Base-by-base conservation (phyloP, 2,113 vertebrate genomes). In the Callorhinus ursinus region DNA sequence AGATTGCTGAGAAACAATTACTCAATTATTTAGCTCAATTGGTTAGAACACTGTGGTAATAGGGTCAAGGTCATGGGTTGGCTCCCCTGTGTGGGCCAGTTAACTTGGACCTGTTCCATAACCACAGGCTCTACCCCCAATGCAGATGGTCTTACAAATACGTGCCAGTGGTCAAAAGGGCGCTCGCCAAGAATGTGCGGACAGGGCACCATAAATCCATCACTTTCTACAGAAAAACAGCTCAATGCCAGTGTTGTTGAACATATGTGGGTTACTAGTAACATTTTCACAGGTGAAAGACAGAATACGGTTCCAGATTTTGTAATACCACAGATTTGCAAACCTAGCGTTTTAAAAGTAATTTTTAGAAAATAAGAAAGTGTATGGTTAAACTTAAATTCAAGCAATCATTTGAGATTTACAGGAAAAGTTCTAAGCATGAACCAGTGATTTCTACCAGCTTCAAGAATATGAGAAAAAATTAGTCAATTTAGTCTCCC, bases 11-110 rank as follows among this genome's bases (percentile, higher is more conserved):
- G 88, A 96, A 98, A 98, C 88, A 98, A 98, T 97, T 77, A 93
- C 95, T 97, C 79, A 95, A 93, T 96, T 98, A 97, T 97, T 97
- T 83, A 97, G 94, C 90, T 96, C 88, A 94, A 88, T 80, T 96
- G 96, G 92, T 93, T 90, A 97, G 96, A 97, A 90, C 84, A 90
- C 69, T 92, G 87, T 90, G 96, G 96, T 97, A 97, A 98, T 95
- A 72, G 93, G 94, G 97, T 97, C 96, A 96, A 97, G 97, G 97
- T 96, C 96, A 97, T 82, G 93, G 96, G 96, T 97, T 97, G 96
- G 65, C 84, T 97, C 96, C 96, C 92, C 26, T 63, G 96, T 94
- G 96, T 93, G 95, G 87, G 86, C 90, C 96, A 96, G 97, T 96
- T 96, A 97, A 93, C 92, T 96, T 97, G 95, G 95, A 93, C 91